Evolutionary conservation across 1,140 invertebrate species (phyloP), one percentile per base, ranked within the genome.

Genomic region (Epicauta chinensis): DNA sequence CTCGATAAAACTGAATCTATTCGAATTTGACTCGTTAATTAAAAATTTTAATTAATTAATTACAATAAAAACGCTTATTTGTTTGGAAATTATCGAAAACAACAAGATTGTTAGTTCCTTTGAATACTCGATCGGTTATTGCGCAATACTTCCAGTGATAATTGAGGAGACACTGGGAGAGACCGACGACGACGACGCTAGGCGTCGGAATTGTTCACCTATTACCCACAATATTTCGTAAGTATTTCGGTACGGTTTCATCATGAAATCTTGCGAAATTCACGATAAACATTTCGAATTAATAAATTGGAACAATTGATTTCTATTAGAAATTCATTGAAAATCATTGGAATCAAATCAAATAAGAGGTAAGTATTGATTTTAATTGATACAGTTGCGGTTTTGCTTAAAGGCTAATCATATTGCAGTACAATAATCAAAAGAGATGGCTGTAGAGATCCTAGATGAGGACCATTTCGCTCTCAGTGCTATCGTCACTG

Each of bases 401-500:
- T 16, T 15, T 16, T 15, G 16, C 5, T 40, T 17, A 9, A 5
- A 40, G 16, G 15, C n/a, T 40, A 13, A 39, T 16, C 4, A 3
- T 7, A 32, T 15, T 11, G 2, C 11, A 40, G 23, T 17, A 14
- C 6, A 10, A 15, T 40, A 17, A 23, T 17, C 23, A 16, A n/a
- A 23, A 40, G n/a, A 40, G 48, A 82, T 84, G 82, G 79, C 77
- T 51, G 74, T 84, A 11, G 72, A 82, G 60, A 81, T 92, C 46
- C 76, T 91, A 58, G 91, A 93, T 72, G 81, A 82, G 54, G 86
- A 92, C 73, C 89, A 95, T 68, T 81, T 92, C 62, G 87, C 86
- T 37, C 84, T 93, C 40, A 91, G 89, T 75, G 89, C 88, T 11
- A 89, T 93, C 64, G 87, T 93, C 6, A 91, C 89, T 4, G 81